Conservation (phyloP, 1,140 invertebrate species). For the Drosophila nannoptera region DNA sequence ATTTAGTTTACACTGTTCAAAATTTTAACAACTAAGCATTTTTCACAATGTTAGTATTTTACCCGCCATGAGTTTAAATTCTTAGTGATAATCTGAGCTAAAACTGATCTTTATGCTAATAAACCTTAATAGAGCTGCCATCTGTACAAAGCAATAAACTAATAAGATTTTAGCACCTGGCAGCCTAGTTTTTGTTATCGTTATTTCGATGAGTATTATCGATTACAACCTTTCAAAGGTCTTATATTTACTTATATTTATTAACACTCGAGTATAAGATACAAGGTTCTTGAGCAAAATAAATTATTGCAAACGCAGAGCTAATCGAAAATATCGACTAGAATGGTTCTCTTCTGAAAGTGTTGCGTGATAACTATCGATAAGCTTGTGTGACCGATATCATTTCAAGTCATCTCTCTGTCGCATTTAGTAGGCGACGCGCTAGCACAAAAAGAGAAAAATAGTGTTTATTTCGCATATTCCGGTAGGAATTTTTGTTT, state of each 20-base stretch:
- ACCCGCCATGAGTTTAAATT: conserved; percentile 13
- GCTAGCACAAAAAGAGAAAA: conserved; percentile 57
- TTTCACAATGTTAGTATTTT: neutral
- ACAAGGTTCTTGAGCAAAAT: no score
- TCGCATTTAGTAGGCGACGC: conserved; percentile 57
- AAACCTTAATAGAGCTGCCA: neutral
- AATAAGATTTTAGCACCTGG: neutral
- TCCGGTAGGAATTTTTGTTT: conserved; percentile 30
- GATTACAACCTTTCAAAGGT: no score
- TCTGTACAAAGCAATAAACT: neutral
- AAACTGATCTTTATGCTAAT: neutral
- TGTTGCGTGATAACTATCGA: no score
- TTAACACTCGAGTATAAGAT: no score
- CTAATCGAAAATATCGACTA: no score
- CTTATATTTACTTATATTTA: no score
- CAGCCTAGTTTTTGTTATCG: neutral
- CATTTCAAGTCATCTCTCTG: conserved; percentile 27
- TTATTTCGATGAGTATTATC: neutral
- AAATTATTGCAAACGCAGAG: no score
- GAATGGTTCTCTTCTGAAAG: no score
- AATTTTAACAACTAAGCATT: neutral
- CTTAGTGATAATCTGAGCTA: neutral
- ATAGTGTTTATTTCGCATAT: conserved; percentile 39
- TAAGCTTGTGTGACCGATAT: neutral
- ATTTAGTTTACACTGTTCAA: neutral